These are phyloP conservation scores for Panulirus ornatus DNA, from an alignment of 1,140 invertebrate species.

Conservation along the genomic window DNA sequence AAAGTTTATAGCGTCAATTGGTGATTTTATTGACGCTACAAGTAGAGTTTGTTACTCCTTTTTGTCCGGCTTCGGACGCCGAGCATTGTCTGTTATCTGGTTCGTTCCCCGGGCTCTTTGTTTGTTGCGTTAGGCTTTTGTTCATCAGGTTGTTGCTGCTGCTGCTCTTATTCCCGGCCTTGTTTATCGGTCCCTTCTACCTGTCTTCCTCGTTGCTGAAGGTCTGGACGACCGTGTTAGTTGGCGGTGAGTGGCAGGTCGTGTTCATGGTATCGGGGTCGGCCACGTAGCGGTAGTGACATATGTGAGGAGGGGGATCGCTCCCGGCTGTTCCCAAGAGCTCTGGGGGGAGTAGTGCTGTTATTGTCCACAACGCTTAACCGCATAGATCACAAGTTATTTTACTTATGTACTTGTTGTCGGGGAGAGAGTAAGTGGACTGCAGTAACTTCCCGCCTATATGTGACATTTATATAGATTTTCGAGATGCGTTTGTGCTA, in stretches of 20 bases:
- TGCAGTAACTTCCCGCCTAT: not conserved
- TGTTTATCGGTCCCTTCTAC: not conserved
- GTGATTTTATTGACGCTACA: not conserved
- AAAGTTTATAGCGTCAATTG: not conserved
- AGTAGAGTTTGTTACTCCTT: not conserved
- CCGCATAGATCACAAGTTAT: constrained; percentile 39
- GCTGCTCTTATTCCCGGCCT: not conserved
- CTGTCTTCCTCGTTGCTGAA: not conserved
- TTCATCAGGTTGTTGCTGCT: not conserved
- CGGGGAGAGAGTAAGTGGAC: too few species aligned
- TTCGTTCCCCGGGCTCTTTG: constrained; percentile 33
- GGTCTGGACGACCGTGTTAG: not conserved
- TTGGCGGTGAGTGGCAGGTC: constrained; percentile 2
- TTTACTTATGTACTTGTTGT: constrained; percentile 15
- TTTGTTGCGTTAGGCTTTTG: constrained; percentile 20
- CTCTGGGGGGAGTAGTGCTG: not conserved
- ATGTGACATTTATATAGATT: not conserved
- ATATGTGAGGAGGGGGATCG: constrained; percentile 53
- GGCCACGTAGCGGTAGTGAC: constrained; percentile 51
- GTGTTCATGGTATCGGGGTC: constrained; percentile 23
- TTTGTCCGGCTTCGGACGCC: constrained; percentile 15
- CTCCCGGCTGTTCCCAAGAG: constrained; percentile 45
- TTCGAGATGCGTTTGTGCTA: not conserved
- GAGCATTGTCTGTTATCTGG: constrained; percentile 31
- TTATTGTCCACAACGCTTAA: constrained; percentile 39